Evolutionary conservation across 37 sponge, comb jelly and placozoan species (phyloP).

Genomic region (Axinella damicornis): DNA sequence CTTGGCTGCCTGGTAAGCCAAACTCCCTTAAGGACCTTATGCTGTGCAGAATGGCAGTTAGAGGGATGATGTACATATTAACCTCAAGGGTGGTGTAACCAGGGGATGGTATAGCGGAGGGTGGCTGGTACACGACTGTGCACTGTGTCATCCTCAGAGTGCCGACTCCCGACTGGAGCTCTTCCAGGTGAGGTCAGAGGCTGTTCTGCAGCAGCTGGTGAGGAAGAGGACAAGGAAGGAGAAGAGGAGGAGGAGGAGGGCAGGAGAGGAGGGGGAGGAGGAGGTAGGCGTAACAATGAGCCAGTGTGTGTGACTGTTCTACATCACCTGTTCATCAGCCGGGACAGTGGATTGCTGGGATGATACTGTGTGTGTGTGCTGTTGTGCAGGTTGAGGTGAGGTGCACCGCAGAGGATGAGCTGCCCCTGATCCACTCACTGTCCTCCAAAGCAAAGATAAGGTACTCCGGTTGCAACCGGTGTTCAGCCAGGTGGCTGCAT

Average conservation of each 20-base stretch:
- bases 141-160: constrained; percentile 15
- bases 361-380: not conserved
- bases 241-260: constrained; percentile 25
- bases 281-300: not conserved
- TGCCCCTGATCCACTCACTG: not conserved
- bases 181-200: constrained; percentile 53
- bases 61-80: too few species aligned
- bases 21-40: too few species aligned
- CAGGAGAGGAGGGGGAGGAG: constrained; percentile 4
- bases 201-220: constrained; percentile 54
- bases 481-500: not conserved
- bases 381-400: not conserved
- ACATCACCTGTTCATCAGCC: too few species aligned
- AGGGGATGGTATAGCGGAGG: not conserved
- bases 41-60: too few species aligned
- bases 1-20: constrained; percentile 58
- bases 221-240: constrained; percentile 78
- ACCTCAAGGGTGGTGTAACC: too few species aligned
- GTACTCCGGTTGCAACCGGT: too few species aligned
- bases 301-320: not conserved
- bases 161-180: constrained; percentile 62
- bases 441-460: constrained; percentile 12
- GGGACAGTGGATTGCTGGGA: too few species aligned
- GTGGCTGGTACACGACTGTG: not conserved
- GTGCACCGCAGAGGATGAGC: constrained; percentile 20